These are phyloP conservation scores for Salvelinus sp. DNA, from an alignment of 2,113 vertebrate genomes.

Conservation along the genomic window DNA sequence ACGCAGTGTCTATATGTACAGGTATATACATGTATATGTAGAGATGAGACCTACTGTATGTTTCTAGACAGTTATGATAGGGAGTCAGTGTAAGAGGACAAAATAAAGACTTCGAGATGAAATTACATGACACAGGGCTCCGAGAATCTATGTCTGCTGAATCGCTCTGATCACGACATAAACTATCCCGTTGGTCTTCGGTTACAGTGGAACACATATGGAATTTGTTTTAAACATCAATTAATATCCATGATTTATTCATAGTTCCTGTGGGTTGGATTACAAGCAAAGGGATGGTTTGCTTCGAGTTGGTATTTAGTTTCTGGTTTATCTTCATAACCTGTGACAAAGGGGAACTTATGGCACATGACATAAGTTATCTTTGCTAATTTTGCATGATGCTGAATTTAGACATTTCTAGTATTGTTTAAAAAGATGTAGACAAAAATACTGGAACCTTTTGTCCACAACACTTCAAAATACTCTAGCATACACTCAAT, in stretches of 20 bases:
- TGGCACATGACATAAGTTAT: neutral
- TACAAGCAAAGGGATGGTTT: neutral
- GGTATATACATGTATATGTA: too few relatives aligned
- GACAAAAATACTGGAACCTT: too few relatives aligned
- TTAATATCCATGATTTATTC: conserved; percentile 47
- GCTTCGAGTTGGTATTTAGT: neutral
- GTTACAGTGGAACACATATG: conserved; percentile 44
- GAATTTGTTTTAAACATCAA: conserved; percentile 45
- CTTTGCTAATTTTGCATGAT: neutral
- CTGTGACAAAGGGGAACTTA: neutral
- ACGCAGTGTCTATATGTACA: too few relatives aligned
- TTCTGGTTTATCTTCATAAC: neutral
- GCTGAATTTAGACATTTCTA: too few relatives aligned
- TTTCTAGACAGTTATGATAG: neutral
- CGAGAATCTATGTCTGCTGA: conserved; percentile 33
- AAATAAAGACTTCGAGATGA: conserved; percentile 46
- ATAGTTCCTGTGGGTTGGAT: conserved; percentile 11
- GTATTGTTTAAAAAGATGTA: too few relatives aligned
- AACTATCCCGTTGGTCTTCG: conserved; percentile 24
- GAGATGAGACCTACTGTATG: neutral
- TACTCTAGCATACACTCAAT: too few relatives aligned
- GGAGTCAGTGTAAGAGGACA: conserved; percentile 18
- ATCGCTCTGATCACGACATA: conserved; percentile 33
- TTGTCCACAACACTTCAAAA: too few relatives aligned
- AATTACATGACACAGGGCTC: conserved; percentile 46